These are phyloP conservation scores for Lordiphosa clarofinis DNA, from an alignment of 1,140 invertebrate genomes.

Conservation along the genomic window DNA sequence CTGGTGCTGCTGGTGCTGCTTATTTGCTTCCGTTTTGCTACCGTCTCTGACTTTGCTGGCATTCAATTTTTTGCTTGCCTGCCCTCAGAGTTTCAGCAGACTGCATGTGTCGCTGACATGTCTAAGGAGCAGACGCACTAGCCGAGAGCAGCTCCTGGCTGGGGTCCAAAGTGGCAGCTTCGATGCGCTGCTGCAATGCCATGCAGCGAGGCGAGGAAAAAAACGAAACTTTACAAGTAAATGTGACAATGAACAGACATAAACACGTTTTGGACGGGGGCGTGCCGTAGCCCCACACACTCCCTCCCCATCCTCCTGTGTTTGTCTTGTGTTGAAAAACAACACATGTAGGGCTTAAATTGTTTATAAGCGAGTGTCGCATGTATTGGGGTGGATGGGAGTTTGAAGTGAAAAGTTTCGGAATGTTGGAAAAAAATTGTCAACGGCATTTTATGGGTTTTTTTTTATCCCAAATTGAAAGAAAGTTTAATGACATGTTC, in stretches of 20 bases:
- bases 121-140: slow-evolving; percentile 41
- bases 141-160: slow-evolving; percentile 28
- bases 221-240: slow-evolving; percentile 48
- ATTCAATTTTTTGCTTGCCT: slow-evolving; percentile 36
- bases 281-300: not conserved
- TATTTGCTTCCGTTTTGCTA: slow-evolving; percentile 54
- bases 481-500: slow-evolving; percentile 52
- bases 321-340: slow-evolving; percentile 43
- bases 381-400: slow-evolving; percentile 6
- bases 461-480: slow-evolving; percentile 44
- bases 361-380: slow-evolving; percentile 38
- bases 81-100: slow-evolving; percentile 25
- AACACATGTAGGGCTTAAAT: slow-evolving; percentile 58
- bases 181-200: slow-evolving; percentile 13
- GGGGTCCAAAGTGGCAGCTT: slow-evolving; percentile 39
- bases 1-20: slow-evolving; percentile 29
- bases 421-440: slow-evolving; percentile 27
- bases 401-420: slow-evolving; percentile 15
- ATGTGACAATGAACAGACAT: slow-evolving; percentile 66
- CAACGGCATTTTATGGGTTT: slow-evolving; percentile 28
- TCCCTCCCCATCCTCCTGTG: slow-evolving; percentile 4
- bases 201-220: slow-evolving; percentile 1
- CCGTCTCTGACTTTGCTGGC: slow-evolving; percentile 18
- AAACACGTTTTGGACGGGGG: slow-evolving; percentile 45
- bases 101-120: slow-evolving; percentile 59